Base-by-base conservation (phyloP, 2,888 invertebrate species). In the Torymus aiolomorphi region DNA sequence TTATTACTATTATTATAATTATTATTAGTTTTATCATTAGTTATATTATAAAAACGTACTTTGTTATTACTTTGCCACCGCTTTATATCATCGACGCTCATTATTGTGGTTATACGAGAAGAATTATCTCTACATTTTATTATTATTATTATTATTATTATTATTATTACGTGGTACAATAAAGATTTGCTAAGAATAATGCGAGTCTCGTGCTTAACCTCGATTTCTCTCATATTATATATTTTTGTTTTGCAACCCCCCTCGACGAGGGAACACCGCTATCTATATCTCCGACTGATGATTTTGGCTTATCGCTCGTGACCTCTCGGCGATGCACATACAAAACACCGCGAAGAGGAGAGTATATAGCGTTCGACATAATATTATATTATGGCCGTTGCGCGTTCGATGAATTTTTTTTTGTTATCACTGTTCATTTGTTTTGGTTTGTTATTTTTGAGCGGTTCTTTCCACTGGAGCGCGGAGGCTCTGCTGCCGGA, bases 131-230 rank as follows among this genome's bases (percentile, higher is more conserved):
- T 74, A 78, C 74, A 78, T 78, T 78, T 78, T 78, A 84, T 83
- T 82, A 85, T 84, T 85, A 85, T 84, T 84, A 84, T 86, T 84
- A 86, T 85, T 84, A 87, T 85, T 86, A 87, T 86, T 88, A 88
- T 87, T 89, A 88, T 88, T 89, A 89, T 89, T 89, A 89, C 88
- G 87, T 89, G 89, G 89, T 89, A 89, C 87, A 89, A 89, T 89
- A 89, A 89, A 89, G 88, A 89, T 89, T 88, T 88, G 88, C 87
- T 89, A 89, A 89, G 87, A 88, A 88, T 82, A 81, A n/a, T 72
- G 67, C 71, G 73, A 83, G 65, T 83, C 54, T 83, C 66, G 75
- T 79, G 59, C 82, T 84, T 84, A 78, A 81, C 80, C 80, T 81
- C 1, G 20, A 75, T 77, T 65, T 73, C 76, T 72, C 59, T 42